Conservation (phyloP, 2,113 vertebrate species). For the Physeter macrocephalus region DNA sequence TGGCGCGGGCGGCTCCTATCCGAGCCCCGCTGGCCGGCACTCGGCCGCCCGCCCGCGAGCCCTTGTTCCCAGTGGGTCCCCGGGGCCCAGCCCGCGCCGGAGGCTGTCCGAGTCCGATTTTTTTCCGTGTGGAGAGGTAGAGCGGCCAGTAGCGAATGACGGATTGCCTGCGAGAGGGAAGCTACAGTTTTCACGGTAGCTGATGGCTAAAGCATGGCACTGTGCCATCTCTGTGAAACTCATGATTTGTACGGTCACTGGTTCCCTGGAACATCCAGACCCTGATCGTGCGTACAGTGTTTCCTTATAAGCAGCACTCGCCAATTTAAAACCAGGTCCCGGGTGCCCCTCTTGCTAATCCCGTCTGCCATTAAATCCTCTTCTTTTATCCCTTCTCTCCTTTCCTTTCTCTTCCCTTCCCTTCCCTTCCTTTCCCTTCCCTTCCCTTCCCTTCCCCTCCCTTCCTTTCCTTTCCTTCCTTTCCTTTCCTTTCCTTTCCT, state of each 20-base stretch:
- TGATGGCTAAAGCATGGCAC: neutral
- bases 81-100: neutral
- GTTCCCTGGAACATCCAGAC: neutral
- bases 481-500: too few species aligned
- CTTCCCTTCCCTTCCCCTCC: neutral
- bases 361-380: neutral
- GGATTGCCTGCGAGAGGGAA: neutral
- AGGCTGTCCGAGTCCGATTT: neutral
- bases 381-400: neutral
- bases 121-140: neutral
- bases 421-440: too few species aligned
- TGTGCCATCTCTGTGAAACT: neutral
- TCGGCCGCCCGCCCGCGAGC: neutral
- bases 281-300: neutral
- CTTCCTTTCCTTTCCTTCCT: too few species aligned
- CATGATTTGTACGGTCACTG: neutral
- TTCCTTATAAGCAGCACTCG: neutral
- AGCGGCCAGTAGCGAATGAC: neutral
- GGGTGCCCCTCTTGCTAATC: neutral
- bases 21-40: neutral
- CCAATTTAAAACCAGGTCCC: neutral
- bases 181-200: neutral
- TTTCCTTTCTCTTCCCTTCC: too few species aligned
- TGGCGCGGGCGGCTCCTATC: rapidly evolving
- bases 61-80: too few species aligned